Conservation (phyloP, 1,140 invertebrate genomes). For the Brachionus sp. region DNA sequence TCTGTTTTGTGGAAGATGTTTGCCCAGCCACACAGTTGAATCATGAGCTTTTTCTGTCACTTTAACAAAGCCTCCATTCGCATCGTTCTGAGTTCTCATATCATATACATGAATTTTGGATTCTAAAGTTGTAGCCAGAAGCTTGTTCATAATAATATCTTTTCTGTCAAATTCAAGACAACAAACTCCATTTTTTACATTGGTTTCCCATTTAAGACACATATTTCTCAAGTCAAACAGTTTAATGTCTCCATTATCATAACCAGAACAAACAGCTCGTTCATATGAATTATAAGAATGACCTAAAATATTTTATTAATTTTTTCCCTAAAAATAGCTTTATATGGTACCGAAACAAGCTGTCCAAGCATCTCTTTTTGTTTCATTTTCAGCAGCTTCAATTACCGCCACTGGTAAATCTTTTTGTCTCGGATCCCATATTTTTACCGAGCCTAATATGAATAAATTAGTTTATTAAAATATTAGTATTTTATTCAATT, state of each 20-base stretch:
- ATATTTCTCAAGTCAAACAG: slow-evolving; percentile 85
- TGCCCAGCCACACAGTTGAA: slow-evolving; percentile 79
- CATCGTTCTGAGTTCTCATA: slow-evolving; percentile 74
- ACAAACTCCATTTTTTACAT: slow-evolving; percentile 89
- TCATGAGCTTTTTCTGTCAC: slow-evolving; percentile 73
- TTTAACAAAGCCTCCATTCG: slow-evolving; percentile 77
- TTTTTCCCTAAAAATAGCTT: not conserved
- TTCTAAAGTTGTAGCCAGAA: slow-evolving; percentile 85
- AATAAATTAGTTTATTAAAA: slow-evolving; percentile 7
- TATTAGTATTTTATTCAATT: not conserved
- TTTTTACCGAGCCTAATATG: slow-evolving; percentile 73
- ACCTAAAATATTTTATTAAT: slow-evolving; percentile 55
- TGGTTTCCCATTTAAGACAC: slow-evolving; percentile 80
- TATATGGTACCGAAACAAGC: slow-evolving; percentile 70
- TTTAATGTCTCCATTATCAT: slow-evolving; percentile 94
- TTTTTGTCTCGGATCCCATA: slow-evolving; percentile 86
- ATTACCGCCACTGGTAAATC: slow-evolving; percentile 80
- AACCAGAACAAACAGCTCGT: slow-evolving; percentile 79
- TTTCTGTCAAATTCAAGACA: slow-evolving; percentile 84
- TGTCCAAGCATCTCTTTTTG: slow-evolving; percentile 75
- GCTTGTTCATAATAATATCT: slow-evolving; percentile 91
- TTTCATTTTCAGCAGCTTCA: slow-evolving; percentile 64
- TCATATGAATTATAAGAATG: slow-evolving; percentile 81
- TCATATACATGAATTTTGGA: slow-evolving; percentile 86
- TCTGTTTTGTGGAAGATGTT: slow-evolving; percentile 85